Evolutionary conservation across 2,113 vertebrate genomes (phyloP).

Genomic region (Bos taurus): DNA sequence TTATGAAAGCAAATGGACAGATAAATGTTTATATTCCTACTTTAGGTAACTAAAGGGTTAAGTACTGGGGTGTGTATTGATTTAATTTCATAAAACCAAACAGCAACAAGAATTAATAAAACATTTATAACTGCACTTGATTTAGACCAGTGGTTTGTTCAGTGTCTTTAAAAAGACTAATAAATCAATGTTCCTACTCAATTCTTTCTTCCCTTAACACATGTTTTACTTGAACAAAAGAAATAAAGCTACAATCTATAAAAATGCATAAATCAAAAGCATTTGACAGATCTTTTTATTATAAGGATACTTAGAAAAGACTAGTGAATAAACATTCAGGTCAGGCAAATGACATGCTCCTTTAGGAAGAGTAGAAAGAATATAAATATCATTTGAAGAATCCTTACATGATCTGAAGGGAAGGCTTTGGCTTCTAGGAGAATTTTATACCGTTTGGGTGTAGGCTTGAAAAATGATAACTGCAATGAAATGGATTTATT

Average conservation of each 20-base stretch:
- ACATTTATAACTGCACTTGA: constrained; percentile 79
- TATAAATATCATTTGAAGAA: constrained; percentile 74
- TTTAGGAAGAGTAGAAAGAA: constrained; percentile 72
- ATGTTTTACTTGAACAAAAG: constrained; percentile 78
- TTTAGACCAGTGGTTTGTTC: constrained; percentile 75
- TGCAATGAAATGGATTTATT: constrained; percentile 75
- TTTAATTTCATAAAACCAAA: constrained; percentile 80
- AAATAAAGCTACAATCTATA: constrained; percentile 77
- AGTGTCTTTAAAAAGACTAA: constrained; percentile 78
- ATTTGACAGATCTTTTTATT: constrained; percentile 77
- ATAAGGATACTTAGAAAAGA: constrained; percentile 68
- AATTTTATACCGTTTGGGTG: constrained; percentile 89
- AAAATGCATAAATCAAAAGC: constrained; percentile 75
- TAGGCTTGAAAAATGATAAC: constrained; percentile 97
- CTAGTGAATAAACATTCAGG: constrained; percentile 78
- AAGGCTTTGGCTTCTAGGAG: constrained; percentile 94
- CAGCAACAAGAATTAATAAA: constrained; percentile 82
- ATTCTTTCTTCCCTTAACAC: constrained; percentile 68
- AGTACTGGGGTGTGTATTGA: constrained; percentile 73
- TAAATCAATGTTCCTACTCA: constrained; percentile 80
- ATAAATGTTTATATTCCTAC: constrained; percentile 60
- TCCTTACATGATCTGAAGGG: constrained; percentile 95
- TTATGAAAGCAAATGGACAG: constrained; percentile 57
- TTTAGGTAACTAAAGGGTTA: constrained; percentile 69
- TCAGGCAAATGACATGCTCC: constrained; percentile 53